Conservation (phyloP, 2,113 vertebrate species). For the Colaptes auratus region DNA sequence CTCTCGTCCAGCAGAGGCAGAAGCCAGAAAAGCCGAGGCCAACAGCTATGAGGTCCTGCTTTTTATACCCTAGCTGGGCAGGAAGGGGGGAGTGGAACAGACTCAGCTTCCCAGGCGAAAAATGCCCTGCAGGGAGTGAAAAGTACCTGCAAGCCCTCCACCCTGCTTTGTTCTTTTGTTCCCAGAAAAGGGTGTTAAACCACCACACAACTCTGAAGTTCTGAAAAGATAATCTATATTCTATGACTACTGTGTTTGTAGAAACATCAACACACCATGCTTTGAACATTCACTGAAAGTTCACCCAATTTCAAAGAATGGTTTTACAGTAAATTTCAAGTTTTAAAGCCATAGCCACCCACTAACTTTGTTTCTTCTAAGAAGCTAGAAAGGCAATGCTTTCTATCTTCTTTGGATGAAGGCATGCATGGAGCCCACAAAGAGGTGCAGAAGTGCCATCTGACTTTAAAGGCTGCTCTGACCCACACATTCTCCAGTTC, state of each 20-base stretch:
- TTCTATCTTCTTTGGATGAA: neutral
- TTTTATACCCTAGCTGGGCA: too few species aligned
- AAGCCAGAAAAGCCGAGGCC: too few species aligned
- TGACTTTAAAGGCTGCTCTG: neutral
- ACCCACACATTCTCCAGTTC: neutral
- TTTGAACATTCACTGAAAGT: neutral
- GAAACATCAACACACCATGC: neutral
- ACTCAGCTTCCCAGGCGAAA: too few species aligned
- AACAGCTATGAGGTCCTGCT: too few species aligned
- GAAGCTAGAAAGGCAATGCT: neutral
- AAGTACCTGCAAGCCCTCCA: too few species aligned
- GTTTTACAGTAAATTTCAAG: neutral
- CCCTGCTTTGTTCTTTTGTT: too few species aligned
- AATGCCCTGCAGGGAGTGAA: too few species aligned
- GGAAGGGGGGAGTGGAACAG: too few species aligned
- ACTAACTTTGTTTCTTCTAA: neutral
- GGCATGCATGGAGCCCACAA: neutral
- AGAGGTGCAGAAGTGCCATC: neutral
- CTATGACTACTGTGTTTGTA: neutral
- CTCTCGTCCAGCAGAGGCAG: too few species aligned
- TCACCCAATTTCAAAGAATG: neutral
- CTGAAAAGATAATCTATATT: neutral
- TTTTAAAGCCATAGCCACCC: neutral
- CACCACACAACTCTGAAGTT: neutral
- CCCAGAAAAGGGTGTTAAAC: too few species aligned